Percentiles rank a stretch among this genome's conserved stretches.
Conservation (phyloP, 2,888 invertebrate species). For the Stenodema calcarata region DNA sequence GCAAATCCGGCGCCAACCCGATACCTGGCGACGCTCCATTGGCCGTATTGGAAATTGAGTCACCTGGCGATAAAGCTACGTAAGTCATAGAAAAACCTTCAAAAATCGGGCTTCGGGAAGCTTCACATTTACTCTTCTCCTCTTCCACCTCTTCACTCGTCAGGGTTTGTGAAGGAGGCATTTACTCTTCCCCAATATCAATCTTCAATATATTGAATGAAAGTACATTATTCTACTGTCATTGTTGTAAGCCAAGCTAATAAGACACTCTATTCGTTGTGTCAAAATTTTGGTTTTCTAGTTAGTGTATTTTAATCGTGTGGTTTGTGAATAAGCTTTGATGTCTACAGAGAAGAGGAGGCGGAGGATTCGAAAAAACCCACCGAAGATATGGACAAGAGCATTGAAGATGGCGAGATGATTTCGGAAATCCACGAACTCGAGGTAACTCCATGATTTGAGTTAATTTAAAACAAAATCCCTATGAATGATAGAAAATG, state of each 20-base stretch:
- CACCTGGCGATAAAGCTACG: conserved; percentile 67
- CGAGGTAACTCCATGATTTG: conserved; percentile 1
- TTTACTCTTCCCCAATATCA: too few species aligned
- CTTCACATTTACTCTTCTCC: too few species aligned
- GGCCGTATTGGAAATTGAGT: conserved; percentile 54
- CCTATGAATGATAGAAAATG: too few species aligned
- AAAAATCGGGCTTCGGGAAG: too few species aligned
- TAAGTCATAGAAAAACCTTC: background rate
- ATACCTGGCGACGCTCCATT: conserved; percentile 53
- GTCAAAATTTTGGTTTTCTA: too few species aligned
- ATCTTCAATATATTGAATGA: too few species aligned
- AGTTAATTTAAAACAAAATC: background rate
- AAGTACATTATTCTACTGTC: too few species aligned
- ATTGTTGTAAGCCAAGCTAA: too few species aligned
- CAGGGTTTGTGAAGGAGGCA: too few species aligned
- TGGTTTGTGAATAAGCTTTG: background rate
- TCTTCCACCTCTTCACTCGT: too few species aligned
- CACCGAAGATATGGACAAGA: conserved; percentile 54
- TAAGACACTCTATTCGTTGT: too few species aligned
- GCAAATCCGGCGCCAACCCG: conserved; percentile 58
- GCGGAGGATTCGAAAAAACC: conserved; percentile 51
- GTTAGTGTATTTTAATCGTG: too few species aligned
- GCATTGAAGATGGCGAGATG: conserved; percentile 51
- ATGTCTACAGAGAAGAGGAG: conserved; percentile 50
- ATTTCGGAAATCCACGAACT: conserved; percentile 52